Evolutionary conservation across 2,113 vertebrate species (phyloP), one percentile per base, ranked within the genome.

Genomic region (Equus quagga): DNA sequence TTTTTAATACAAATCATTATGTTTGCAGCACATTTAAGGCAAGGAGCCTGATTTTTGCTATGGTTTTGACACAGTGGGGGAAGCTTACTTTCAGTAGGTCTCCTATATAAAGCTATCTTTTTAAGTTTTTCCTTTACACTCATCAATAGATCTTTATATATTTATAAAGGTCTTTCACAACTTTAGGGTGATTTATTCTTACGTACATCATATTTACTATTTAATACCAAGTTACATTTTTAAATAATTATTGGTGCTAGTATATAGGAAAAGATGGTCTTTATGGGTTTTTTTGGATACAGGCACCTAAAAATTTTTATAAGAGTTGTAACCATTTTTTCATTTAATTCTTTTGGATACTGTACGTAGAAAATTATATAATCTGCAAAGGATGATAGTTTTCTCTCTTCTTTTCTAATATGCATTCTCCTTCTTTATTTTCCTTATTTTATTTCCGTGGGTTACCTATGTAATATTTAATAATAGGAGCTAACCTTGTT

Each of bases 161-260:
- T 56, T 36, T 36, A 72, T 65, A 65, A 73, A 72, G 33, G 58
- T 64, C 75, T 85, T 79, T 51, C 44, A 79, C 33, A 85, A 65
- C 13, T 67, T 91, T 80, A n/a, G 33, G 67, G 44, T 13, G 24
- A 79, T 80, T 65, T 79, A 64, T 62, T 92, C 23, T 81, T 67
- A 46, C 31, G 18, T 19, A 75, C 5, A 67, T 79, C 44, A 80
- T 72, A 73, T 36, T 88, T 87, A 49, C 44, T 81, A 88, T 31
- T 96, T 81, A 92, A 81, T 73, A 36, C 44, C 13, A 84, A 64
- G 19, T 78, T 87, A 76, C 14, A 64, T 46, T 95, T 92, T 81
- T 1, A 87, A 91, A 81, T 81, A 70, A 80, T 31, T 44, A 69
- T n/a, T 51, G 36, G 64, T 64, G n/a, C 19, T 65, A 70, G 6